Percentiles rank a stretch among this genome's conserved stretches.
Evolutionary conservation across 1,140 invertebrate genomes (phyloP).

Genomic region (Apis mellifera): Amel_HAv3.1 CM009940.2:6209001-6209500

Average conservation of each 20-base stretch:
- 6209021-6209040: no score
- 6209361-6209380: not conserved
- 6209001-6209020: no score
- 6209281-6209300: not conserved
- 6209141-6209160: constrained; percentile 61
- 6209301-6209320: no score
- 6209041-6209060: constrained; percentile 33
- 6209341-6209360: not conserved
- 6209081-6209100: constrained; percentile 63
- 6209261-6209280: not conserved
- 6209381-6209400: no score
- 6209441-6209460: no score
- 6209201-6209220: constrained; percentile 51
- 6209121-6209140: not conserved
- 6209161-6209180: constrained; percentile 47
- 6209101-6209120: constrained; percentile 51
- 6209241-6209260: constrained; percentile 43
- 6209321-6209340: not conserved
- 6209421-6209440: no score
- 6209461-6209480: no score
- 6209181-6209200: constrained; percentile 40
- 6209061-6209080: constrained; percentile 62
- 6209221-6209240: constrained; percentile 60
- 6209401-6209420: no score
- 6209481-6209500: no score